These are phyloP conservation scores for Hydrophis major DNA, from an alignment of 2,797 vertebrate genomes.

Conservation along the genomic window DNA sequence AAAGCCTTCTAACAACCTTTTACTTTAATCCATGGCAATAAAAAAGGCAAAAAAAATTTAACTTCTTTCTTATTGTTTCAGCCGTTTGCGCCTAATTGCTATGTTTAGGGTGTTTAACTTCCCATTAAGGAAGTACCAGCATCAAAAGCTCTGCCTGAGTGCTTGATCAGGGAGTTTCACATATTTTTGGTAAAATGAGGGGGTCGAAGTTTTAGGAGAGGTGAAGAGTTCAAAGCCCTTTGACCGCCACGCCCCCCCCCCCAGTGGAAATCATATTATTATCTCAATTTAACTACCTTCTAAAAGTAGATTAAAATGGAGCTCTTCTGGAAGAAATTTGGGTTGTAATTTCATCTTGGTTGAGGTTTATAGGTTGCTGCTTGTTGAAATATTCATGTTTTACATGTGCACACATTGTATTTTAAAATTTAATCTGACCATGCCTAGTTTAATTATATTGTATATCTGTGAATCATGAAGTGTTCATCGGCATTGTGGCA, in stretches of 20 bases:
- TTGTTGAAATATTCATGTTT: not conserved
- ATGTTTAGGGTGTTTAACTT: not conserved
- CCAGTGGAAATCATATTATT: not conserved
- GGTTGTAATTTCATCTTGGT: not conserved
- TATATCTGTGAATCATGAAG: not conserved
- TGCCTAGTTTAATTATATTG: not conserved
- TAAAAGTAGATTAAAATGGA: not conserved
- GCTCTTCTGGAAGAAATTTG: not conserved
- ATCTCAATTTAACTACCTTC: not conserved
- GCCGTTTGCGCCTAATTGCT: not conserved
- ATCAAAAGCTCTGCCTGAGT: not conserved
- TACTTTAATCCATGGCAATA: not conserved
- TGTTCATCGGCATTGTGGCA: not conserved
- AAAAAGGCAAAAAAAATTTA: not conserved
- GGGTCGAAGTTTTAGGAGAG: not conserved
- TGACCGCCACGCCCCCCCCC: accelerated
- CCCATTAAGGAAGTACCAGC: not conserved
- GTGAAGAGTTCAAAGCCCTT: not conserved
- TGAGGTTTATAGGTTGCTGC: not conserved
- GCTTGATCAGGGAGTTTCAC: not conserved
- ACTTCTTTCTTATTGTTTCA: not conserved
- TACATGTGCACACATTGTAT: not conserved
- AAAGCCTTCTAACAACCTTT: not conserved
- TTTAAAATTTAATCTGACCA: not conserved
- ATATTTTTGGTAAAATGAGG: not conserved